Evolutionary conservation across 1,140 invertebrate genomes (phyloP).

Genomic region (Penaeus japonicus): DNA sequence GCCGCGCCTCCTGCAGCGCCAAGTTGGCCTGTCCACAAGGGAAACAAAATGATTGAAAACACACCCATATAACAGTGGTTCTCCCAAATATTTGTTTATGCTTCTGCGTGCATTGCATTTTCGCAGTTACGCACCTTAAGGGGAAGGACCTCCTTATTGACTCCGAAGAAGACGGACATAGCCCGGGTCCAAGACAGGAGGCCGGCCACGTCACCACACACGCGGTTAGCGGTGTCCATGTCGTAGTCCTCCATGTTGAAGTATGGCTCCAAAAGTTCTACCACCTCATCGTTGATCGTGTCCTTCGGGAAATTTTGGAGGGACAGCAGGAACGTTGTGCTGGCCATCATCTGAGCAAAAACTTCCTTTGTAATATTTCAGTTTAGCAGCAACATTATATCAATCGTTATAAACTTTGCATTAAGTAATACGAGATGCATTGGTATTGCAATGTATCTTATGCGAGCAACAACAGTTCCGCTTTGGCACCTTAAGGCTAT

Average conservation of each 20-base stretch:
- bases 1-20: conserved; percentile 87
- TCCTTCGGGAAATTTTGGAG: conserved; percentile 96
- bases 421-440: no score
- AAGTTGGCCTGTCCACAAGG: conserved; percentile 76
- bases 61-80: neutral
- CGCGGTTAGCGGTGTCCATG: conserved; percentile 93
- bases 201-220: conserved; percentile 95
- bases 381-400: no score
- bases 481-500: conserved; percentile 84
- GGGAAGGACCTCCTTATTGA: conserved; percentile 96
- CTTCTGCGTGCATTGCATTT: no score
- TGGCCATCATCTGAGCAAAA: conserved; percentile 85
- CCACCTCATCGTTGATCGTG: conserved; percentile 96
- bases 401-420: no score
- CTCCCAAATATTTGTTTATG: no score
- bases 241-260: conserved; percentile 86
- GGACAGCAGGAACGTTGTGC: conserved; percentile 89
- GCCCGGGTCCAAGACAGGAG: conserved; percentile 97
- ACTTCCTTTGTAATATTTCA: no score
- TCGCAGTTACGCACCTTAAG: conserved; percentile 72
- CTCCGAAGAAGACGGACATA: conserved; percentile 94
- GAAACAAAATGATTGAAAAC: neutral
- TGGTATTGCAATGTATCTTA: no score
- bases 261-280: conserved; percentile 90
- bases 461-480: no score